Conservation (phyloP, 2,888 invertebrate species). For the Bugula neritina region DNA sequence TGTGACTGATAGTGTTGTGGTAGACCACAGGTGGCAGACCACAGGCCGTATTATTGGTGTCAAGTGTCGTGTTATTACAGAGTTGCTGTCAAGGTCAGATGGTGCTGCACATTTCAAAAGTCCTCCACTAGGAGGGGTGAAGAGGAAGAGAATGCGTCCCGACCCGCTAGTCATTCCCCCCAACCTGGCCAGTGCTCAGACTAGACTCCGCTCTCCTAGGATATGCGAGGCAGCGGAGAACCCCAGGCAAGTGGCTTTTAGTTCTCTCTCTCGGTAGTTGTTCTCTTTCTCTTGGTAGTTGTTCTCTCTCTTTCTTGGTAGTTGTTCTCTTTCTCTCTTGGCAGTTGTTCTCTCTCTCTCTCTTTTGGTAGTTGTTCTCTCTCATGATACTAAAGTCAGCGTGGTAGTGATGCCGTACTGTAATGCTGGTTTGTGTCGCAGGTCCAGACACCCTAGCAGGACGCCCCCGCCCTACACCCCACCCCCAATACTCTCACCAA, state of each 20-base stretch:
- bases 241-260: not conserved
- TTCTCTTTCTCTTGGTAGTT: too few species aligned
- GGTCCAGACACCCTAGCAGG: slow-evolving; percentile 32
- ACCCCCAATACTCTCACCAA: slow-evolving; percentile 86
- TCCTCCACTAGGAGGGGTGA: slow-evolving; percentile 56
- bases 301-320: too few species aligned
- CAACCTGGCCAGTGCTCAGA: slow-evolving; percentile 55
- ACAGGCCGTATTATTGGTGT: too few species aligned
- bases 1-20: too few species aligned
- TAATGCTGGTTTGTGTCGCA: not conserved
- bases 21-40: too few species aligned
- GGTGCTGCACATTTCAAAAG: slow-evolving; percentile 76
- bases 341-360: not conserved
- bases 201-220: slow-evolving; percentile 56
- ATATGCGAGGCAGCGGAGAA: slow-evolving; percentile 40
- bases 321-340: not conserved
- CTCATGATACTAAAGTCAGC: not conserved
- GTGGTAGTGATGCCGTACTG: not conserved
- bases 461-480: slow-evolving; percentile 74
- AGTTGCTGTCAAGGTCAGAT: slow-evolving; percentile 41
- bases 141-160: slow-evolving; percentile 50
- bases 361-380: not conserved
- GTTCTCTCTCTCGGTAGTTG: too few species aligned
- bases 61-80: not conserved
- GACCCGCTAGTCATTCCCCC: slow-evolving; percentile 55